A percentile compares a stretch with the other conserved stretches of the same genome.
Conservation (phyloP, 2,797 vertebrate genomes). For the Rhinoraja longicauda region DNA sequence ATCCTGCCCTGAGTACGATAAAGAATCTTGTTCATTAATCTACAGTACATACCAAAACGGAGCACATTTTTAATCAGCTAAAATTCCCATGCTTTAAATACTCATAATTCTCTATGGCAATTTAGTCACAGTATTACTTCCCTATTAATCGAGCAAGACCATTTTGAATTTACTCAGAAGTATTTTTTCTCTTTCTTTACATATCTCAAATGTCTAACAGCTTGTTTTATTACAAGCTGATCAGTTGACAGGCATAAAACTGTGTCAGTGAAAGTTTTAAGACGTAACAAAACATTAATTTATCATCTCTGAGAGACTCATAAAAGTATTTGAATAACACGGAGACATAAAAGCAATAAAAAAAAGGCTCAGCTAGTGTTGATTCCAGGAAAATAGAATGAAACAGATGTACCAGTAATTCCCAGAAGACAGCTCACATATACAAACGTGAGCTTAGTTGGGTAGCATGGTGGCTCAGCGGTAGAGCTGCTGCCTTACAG, state of each 20-base stretch:
- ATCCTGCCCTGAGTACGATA: neutral
- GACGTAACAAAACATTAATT: neutral
- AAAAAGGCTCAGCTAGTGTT: neutral
- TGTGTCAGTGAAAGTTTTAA: neutral
- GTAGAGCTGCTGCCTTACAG: too few species aligned
- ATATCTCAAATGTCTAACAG: neutral
- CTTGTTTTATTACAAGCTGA: neutral
- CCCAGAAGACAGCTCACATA: neutral
- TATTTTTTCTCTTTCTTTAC: neutral
- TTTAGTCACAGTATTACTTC: neutral
- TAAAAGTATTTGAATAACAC: neutral
- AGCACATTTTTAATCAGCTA: neutral
- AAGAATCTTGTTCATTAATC: constrained; percentile 7
- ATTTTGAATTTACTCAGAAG: neutral
- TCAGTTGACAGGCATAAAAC: neutral
- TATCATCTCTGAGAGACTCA: neutral
- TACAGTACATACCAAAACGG: neutral
- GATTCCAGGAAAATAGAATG: neutral
- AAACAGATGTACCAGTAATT: neutral
- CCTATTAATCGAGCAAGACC: neutral
- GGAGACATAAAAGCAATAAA: neutral
- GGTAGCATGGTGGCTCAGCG: too few species aligned
- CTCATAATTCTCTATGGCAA: neutral
- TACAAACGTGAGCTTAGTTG: neutral
- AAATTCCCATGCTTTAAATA: neutral